Conservation (phyloP, 2,888 invertebrate species). For the Stenolophus ochropezus region DNA sequence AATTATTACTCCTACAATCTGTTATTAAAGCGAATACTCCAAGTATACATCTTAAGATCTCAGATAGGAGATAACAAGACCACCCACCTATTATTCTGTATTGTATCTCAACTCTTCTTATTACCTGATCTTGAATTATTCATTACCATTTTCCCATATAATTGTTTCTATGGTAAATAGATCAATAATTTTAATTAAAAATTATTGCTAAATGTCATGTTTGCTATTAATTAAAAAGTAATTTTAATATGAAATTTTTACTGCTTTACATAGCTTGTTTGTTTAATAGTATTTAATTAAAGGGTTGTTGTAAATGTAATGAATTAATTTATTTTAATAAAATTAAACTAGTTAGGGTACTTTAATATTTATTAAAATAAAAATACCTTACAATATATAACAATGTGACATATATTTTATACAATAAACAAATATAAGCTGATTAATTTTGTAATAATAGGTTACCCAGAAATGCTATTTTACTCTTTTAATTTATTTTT, state of each 20-base stretch:
- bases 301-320: neutral
- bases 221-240: neutral
- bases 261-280: neutral
- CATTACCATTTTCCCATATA: neutral
- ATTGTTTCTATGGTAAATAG: neutral
- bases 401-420: too few species aligned
- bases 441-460: too few species aligned
- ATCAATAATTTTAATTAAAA: neutral
- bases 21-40: neutral
- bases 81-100: neutral
- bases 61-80: neutral
- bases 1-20: neutral
- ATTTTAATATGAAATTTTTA: neutral
- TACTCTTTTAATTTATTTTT: too few species aligned
- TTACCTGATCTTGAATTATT: neutral
- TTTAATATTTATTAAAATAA: too few species aligned
- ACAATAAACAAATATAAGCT: too few species aligned
- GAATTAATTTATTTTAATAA: neutral
- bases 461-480: too few species aligned
- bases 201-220: neutral
- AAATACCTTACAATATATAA: too few species aligned
- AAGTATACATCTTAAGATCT: neutral
- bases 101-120: neutral
- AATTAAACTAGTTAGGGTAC: neutral
- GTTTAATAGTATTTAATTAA: neutral